Percentiles rank a stretch among this genome's conserved stretches.
These are phyloP conservation scores for Sesamia inferens DNA, from an alignment of 2,888 invertebrate genomes.

Conservation along the genomic window DNA sequence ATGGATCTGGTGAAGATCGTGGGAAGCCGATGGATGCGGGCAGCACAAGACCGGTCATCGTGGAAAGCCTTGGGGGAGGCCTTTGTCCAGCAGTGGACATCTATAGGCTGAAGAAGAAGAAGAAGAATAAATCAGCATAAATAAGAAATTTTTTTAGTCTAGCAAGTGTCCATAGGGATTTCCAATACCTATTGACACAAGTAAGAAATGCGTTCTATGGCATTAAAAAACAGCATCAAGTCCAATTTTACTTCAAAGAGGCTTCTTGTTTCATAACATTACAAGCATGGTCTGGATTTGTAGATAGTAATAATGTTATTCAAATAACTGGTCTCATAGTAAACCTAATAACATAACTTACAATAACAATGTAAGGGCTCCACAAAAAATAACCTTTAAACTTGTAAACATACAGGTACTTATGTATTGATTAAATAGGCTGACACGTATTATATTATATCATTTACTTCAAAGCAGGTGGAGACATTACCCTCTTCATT, in stretches of 20 bases:
- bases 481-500: constrained; percentile 37
- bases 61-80: no score
- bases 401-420: constrained; percentile 10
- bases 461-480: constrained; percentile 53
- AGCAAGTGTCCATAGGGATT: background rate
- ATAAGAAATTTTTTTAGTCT: background rate
- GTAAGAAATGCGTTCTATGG: background rate
- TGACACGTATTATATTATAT: constrained; percentile 32
- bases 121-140: no score
- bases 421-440: constrained; percentile 25
- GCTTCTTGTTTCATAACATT: no score
- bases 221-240: no score
- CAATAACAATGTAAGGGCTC: background rate
- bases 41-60: no score
- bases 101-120: no score
- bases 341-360: background rate
- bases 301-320: no score
- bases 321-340: background rate
- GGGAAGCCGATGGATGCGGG: no score
- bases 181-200: background rate
- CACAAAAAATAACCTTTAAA: constrained; percentile 5
- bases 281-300: no score
- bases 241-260: no score
- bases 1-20: no score
- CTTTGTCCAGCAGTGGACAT: no score